Evolutionary conservation across 1,140 invertebrate species (phyloP).

Genomic region (Drosophila bipectinata): DNA sequence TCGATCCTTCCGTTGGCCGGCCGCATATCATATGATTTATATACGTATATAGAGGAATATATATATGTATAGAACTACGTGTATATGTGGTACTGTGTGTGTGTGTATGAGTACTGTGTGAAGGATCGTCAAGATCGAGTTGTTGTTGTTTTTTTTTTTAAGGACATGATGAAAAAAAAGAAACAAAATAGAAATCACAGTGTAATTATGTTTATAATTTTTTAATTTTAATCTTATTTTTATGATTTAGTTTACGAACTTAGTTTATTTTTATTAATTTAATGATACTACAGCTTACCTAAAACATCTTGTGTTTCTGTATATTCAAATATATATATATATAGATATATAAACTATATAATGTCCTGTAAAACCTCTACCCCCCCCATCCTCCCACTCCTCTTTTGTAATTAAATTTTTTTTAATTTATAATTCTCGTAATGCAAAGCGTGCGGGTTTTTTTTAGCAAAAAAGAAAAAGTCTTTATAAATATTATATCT

Average conservation of each 20-base stretch:
- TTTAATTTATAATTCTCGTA: slow-evolving; percentile 32
- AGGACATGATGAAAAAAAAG: slow-evolving; percentile 8
- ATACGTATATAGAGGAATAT: slow-evolving; percentile 37
- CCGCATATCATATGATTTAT: slow-evolving; percentile 56
- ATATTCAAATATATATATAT: background rate
- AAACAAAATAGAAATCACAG: slow-evolving; percentile 33
- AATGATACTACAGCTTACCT: slow-evolving; percentile 53
- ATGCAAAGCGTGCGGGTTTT: slow-evolving; percentile 6
- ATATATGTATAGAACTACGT: background rate
- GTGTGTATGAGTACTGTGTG: slow-evolving; percentile 14
- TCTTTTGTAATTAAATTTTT: slow-evolving; percentile 36
- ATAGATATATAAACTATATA: slow-evolving; percentile 1
- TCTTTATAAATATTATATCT: slow-evolving; percentile 14
- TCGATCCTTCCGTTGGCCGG: slow-evolving; percentile 20
- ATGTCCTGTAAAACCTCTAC: slow-evolving; percentile 8
- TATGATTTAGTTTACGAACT: slow-evolving; percentile 63
- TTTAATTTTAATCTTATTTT: slow-evolving; percentile 76
- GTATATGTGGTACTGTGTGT: slow-evolving; percentile 42
- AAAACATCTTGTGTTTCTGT: slow-evolving; percentile 34
- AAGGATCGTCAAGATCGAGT: slow-evolving; percentile 10
- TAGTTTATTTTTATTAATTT: slow-evolving; percentile 73
- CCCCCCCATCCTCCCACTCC: background rate
- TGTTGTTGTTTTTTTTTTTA: slow-evolving; percentile 17
- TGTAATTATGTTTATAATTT: slow-evolving; percentile 82
- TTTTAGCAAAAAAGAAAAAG: too few relatives aligned